phyloP scores from a whole-genome alignment of 2,797 vertebrate genomes.

The Pampus argenteus region DNA sequence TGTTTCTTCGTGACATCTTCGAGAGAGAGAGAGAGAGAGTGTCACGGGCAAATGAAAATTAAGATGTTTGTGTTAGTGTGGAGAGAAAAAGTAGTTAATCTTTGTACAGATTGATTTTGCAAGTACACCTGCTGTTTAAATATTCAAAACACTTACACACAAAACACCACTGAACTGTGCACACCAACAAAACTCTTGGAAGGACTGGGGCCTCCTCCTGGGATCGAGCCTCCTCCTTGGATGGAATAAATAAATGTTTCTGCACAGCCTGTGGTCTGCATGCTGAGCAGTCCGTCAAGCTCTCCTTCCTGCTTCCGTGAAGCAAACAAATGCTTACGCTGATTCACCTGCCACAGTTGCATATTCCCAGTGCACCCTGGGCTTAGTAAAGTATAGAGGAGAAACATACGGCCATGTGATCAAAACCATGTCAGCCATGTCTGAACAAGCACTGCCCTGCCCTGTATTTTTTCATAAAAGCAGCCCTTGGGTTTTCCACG shows the following conservation, averaged over 20 bases:
- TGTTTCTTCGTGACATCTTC: conserved; percentile 46
- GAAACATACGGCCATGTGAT: conserved; percentile 69
- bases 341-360: conserved; percentile 75
- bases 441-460: conserved; percentile 53
- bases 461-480: conserved; percentile 35
- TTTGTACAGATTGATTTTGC: conserved; percentile 19
- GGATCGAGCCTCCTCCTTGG: conserved; percentile 62
- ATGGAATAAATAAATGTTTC: conserved; percentile 72
- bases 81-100: conserved; percentile 1
- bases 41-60: conserved; percentile 37
- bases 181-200: conserved; percentile 26
- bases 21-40: conserved; percentile 22
- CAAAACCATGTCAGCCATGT: conserved; percentile 64
- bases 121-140: conserved; percentile 24
- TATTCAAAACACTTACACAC: conserved; percentile 1
- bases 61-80: conserved; percentile 12
- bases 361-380: conserved; percentile 68
- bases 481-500: conserved; percentile 36
- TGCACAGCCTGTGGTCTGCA: conserved; percentile 66
- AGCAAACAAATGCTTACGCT: conserved; percentile 73
- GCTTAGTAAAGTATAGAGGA: conserved; percentile 66
- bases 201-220: conserved; percentile 50
- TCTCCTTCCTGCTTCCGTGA: conserved; percentile 57
- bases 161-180: background rate
- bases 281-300: conserved; percentile 69